Evolutionary conservation across 2,113 vertebrate genomes (phyloP), one percentile per base, ranked within the genome.

Genomic region (Prunella fulvescens): DNA sequence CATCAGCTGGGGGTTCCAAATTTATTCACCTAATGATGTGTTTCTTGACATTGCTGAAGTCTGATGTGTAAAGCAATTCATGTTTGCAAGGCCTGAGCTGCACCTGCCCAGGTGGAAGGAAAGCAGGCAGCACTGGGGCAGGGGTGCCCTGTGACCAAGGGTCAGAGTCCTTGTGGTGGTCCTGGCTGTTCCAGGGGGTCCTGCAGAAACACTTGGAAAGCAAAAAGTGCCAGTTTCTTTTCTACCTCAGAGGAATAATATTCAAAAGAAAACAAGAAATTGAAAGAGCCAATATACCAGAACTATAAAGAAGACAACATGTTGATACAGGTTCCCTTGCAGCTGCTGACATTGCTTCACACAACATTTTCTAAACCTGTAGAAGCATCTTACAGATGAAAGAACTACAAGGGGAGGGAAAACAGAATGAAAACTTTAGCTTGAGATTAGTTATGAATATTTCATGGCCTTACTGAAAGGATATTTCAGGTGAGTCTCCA

Each of bases 401-500:
- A 94, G 31, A 45, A 79, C 65, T 85, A 82, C 58, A 90, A 72
- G 50, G 14, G 33, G 26, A 78, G 37, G 45, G 65, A 92, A 93
- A 90, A 48, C 35, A 90, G 81, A 95, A 77, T 45, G 50, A 76
- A 93, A 95, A 82, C 45, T 93, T 88, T 69, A 87, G 53, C 53
- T 56, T 42, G 71, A 88, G 48, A 79, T 79, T 33, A 82, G 71
- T 76, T 82, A 93, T 82, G 79, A 96, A 92, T 95, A 93, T 95
- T 96, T 93, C 79, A 93, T 73, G 58, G 50, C 37, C 22, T 76
- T 82, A 39, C 74, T 53, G 62, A 60, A 90, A 91, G 62, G 40
- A 70, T 90, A 93, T 90, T 93, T 90, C 88, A 92, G 70, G 90
- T 92, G 74, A 93, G 66, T 90, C 88, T 95, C 71, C 70, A 82